These are phyloP conservation scores for Synanthedon myopaeformis DNA, from an alignment of 2,888 invertebrate genomes.

Conservation along the genomic window DNA sequence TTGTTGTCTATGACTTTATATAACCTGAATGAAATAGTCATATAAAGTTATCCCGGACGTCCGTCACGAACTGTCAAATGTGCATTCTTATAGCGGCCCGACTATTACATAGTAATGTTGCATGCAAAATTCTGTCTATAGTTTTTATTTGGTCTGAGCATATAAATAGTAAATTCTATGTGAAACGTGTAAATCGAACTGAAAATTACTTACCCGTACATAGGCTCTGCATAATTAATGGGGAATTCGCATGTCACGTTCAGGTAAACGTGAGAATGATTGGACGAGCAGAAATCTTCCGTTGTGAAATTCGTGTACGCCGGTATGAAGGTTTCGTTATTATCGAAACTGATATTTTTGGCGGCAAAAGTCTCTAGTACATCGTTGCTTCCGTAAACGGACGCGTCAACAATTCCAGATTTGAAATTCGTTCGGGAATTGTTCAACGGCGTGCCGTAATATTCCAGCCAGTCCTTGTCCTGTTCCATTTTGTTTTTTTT, in stretches of 20 bases:
- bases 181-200: background rate
- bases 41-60: no score
- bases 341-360: slow-evolving; percentile 30
- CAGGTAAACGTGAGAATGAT: slow-evolving; percentile 57
- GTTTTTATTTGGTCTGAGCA: background rate
- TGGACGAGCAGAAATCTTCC: slow-evolving; percentile 53
- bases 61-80: no score
- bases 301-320: slow-evolving; percentile 46
- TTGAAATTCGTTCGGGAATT: slow-evolving; percentile 17
- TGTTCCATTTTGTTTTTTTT: slow-evolving; percentile 36
- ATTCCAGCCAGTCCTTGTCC: slow-evolving; percentile 42
- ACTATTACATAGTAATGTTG: no score
- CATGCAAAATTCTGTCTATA: no score
- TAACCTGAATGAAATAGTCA: no score
- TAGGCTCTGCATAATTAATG: slow-evolving; percentile 75
- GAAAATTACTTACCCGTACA: slow-evolving; percentile 70
- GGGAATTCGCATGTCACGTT: slow-evolving; percentile 78
- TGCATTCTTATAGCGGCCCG: no score
- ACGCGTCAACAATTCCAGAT: slow-evolving; percentile 12
- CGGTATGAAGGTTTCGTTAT: slow-evolving; percentile 19
- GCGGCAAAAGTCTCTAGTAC: slow-evolving; percentile 5
- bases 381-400: slow-evolving; percentile 11
- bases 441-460: slow-evolving; percentile 26
- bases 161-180: background rate
- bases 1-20: no score